These are phyloP conservation scores for Cardinalis cardinalis DNA, from an alignment of 2,113 vertebrate genomes.

Conservation along the genomic window DNA sequence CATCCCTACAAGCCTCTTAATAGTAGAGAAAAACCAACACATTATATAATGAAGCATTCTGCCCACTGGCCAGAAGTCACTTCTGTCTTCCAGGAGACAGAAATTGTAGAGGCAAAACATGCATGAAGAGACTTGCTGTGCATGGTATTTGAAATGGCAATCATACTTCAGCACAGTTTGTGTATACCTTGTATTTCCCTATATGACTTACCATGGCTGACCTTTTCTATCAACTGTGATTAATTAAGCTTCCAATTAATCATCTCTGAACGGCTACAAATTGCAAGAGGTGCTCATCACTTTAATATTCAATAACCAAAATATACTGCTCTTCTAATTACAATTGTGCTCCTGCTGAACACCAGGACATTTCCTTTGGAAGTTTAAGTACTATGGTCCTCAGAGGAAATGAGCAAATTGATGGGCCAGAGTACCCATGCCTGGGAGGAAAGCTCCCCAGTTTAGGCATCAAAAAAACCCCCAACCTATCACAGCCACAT, in stretches of 20 bases:
- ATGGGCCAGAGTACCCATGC: not conserved
- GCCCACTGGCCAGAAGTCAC: not conserved
- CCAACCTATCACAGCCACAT: not conserved
- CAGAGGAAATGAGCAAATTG: not conserved
- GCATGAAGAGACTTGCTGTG: not conserved
- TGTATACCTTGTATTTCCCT: not conserved
- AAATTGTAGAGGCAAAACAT: not conserved
- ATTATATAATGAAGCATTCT: not conserved
- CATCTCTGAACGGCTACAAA: not conserved
- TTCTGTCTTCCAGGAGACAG: not conserved
- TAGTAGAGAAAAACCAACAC: not conserved
- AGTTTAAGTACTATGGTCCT: not conserved
- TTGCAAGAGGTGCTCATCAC: slow-evolving; percentile 6
- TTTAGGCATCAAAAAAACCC: not conserved
- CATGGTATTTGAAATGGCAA: not conserved
- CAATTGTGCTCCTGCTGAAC: not conserved
- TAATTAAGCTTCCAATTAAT: not conserved
- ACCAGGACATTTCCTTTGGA: not conserved
- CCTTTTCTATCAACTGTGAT: slow-evolving; percentile 17
- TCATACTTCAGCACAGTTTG: not conserved
- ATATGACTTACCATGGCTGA: not conserved
- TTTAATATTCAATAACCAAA: slow-evolving; percentile 30
- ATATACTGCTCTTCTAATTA: not conserved
- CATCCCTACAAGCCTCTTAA: not conserved
- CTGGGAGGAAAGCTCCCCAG: not conserved